A percentile compares a stretch with the other conserved stretches of the same genome.
phyloP scores from a whole-genome alignment of 1,140 invertebrate species.

The Aplysia californica region DNA sequence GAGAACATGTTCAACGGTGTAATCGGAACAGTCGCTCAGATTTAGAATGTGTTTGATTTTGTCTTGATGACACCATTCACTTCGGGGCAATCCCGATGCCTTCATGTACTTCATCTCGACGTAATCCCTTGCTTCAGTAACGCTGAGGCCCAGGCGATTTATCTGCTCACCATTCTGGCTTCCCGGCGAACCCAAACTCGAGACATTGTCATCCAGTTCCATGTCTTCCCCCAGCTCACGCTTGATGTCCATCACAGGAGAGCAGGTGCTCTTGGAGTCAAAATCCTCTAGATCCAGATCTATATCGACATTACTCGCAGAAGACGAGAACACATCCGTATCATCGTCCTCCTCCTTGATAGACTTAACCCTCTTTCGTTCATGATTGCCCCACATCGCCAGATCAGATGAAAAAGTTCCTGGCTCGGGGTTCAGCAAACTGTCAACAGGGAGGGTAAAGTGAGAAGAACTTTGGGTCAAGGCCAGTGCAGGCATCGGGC shows the following conservation, averaged over 20 bases:
- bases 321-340: background rate
- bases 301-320: background rate
- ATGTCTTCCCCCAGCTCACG: background rate
- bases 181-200: background rate
- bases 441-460: background rate
- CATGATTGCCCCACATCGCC: background rate
- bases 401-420: background rate
- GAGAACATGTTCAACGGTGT: constrained; percentile 1
- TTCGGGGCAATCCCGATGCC: background rate
- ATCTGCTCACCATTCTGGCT: background rate
- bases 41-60: constrained; percentile 13
- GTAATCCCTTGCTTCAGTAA: constrained; percentile 3
- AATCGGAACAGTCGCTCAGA: constrained; percentile 21
- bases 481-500: background rate
- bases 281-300: background rate
- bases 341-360: constrained; percentile 12
- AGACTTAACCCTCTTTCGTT: constrained; percentile 1
- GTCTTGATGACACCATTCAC: background rate
- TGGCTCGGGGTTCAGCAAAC: background rate
- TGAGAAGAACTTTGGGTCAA: background rate
- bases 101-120: constrained; percentile 18
- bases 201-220: background rate
- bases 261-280: background rate
- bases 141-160: background rate
- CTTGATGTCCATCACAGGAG: background rate